A percentile compares a stretch with the other conserved stretches of the same genome.
Evolutionary conservation across 2,113 vertebrate species (phyloP).

Genomic region (Cyprinus carpio): DNA sequence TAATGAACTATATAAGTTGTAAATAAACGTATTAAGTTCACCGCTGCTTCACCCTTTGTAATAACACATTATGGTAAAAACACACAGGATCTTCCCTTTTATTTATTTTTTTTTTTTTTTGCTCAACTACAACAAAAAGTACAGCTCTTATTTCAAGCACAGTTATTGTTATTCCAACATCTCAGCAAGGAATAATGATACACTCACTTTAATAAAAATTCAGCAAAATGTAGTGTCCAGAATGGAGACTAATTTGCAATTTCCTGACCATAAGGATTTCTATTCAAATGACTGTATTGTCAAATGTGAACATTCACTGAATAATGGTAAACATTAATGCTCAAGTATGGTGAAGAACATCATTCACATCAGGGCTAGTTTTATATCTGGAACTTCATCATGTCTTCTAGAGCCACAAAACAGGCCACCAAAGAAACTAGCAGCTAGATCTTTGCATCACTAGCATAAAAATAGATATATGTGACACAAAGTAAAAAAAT

Average conservation of each 20-base stretch:
- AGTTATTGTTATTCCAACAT: not conserved
- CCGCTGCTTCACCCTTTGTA: not conserved
- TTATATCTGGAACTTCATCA: not conserved
- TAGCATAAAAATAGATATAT: slow-evolving; percentile 18
- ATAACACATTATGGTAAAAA: not conserved
- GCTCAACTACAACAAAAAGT: not conserved
- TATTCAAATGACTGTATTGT: not conserved
- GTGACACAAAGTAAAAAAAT: not conserved
- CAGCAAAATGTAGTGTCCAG: not conserved
- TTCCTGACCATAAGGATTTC: too few relatives aligned
- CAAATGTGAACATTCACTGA: not conserved
- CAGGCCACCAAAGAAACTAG: not conserved
- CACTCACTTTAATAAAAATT: not conserved
- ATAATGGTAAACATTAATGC: not conserved
- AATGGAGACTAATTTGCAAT: too few relatives aligned
- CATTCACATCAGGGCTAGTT: not conserved
- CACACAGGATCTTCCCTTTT: too few relatives aligned
- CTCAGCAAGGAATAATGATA: not conserved
- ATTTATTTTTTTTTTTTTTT: too few relatives aligned
- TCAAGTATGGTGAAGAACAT: not conserved
- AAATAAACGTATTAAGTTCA: not conserved
- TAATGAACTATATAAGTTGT: not conserved
- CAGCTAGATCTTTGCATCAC: not conserved
- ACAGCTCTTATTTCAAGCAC: not conserved
- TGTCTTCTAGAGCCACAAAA: slow-evolving; percentile 7